A percentile compares a stretch with the other conserved stretches of the same genome.
Conservation (phyloP, 1,140 invertebrate genomes). For the Archivesica marissinica region DNA sequence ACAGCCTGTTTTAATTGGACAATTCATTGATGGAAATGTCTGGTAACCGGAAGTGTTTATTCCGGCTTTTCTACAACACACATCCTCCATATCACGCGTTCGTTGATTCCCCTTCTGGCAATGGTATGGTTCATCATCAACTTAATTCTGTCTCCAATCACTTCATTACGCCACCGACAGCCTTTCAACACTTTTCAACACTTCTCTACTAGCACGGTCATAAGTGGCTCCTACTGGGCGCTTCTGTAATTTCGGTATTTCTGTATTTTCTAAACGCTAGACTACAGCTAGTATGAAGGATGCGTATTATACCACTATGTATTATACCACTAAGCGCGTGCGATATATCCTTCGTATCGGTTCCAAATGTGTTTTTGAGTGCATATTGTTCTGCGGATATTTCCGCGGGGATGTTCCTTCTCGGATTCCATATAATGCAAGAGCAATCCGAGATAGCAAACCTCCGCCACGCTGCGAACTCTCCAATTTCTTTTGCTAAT, state of each 20-base stretch:
- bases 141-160: conserved; percentile 1
- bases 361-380: no score
- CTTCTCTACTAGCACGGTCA: neutral
- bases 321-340: no score
- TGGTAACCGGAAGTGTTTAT: conserved; percentile 8
- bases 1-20: neutral
- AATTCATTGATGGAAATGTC: conserved; percentile 14
- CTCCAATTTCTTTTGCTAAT: no score
- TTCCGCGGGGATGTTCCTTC: no score
- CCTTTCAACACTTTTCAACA: neutral
- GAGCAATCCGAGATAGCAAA: no score
- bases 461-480: no score
- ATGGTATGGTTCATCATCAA: neutral
- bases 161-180: neutral
- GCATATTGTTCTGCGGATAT: no score
- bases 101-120: neutral
- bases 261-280: no score
- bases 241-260: neutral
- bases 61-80: neutral
- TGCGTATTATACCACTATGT: no score
- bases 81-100: neutral
- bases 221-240: neutral
- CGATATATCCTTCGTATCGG: no score
- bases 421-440: no score
- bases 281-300: no score